Base-by-base conservation (phyloP, 2,888 invertebrate genomes). In the Ochropleura leucogaster region DNA sequence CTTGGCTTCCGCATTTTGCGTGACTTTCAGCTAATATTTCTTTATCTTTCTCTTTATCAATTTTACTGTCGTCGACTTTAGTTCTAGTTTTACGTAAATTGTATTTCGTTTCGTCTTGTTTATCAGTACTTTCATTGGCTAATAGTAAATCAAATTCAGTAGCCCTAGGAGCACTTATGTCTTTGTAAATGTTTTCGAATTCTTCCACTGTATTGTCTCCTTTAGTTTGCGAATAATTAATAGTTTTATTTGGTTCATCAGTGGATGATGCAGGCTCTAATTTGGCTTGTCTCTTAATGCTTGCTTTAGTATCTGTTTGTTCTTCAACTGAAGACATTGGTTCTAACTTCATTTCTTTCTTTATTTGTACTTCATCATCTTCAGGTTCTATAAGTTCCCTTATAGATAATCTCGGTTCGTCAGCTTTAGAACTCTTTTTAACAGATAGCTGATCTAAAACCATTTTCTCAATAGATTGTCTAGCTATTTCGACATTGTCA, bases 121-220 rank as follows among this genome's bases (percentile, higher is more conserved):
- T 68, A 14, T 75, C 67, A 12, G 18, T 53, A 67, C 71, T 64
- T 74, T 88, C 68, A 75, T 77, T 76, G 14, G 74, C 59, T 66
- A 68, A 77, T 3, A 96, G 85, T 59, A 93, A 70, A 8, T 96
- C 96, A 47, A 96, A 96, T 82, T 96, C 94, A 0, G 96, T 95
- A 40, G 91, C 91, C 77, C 94, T 92, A 3, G 93, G 90, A n/a
- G 84, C 83, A 44, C 94, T 89, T 60, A 95, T 82, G 67, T 95
- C 89, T 85, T 94, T 95, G 80, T 91, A 96, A 51, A 96, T 92
- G 42, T 94, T 94, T 80, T 96, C 96, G 71, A 96, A 96, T 71
- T 92, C 93, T 49, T 94, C 94, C 42, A 93, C 86, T 0, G 95
- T 95, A 69, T 95, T 94, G 65, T 86, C 77, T 47, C 60, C 68